These are phyloP conservation scores for Amyelois transitella DNA, from an alignment of 1,140 invertebrate genomes.

Conservation along the genomic window DNA sequence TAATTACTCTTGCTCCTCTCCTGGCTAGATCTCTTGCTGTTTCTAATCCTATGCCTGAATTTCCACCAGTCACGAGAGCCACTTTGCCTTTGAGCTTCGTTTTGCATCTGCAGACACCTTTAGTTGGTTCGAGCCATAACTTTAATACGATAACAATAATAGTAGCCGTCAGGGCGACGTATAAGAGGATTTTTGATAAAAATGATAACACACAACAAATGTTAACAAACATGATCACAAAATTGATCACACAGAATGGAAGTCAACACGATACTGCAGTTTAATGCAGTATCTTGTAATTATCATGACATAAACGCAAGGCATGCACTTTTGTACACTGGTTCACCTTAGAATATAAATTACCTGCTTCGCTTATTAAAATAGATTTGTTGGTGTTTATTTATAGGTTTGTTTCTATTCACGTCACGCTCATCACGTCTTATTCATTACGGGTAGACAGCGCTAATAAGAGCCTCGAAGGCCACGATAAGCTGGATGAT, in stretches of 20 bases:
- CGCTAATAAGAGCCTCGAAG: too few relatives aligned
- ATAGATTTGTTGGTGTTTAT: too few relatives aligned
- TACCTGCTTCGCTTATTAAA: too few relatives aligned
- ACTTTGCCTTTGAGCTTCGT: constrained; percentile 77
- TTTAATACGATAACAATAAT: neutral
- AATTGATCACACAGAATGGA: neutral
- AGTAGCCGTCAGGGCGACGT: neutral
- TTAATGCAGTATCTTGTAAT: too few relatives aligned
- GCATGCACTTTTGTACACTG: too few relatives aligned
- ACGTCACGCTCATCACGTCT: too few relatives aligned
- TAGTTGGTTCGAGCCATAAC: constrained; percentile 20
- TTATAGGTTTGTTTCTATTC: too few relatives aligned
- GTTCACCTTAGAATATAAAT: too few relatives aligned
- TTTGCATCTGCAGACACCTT: constrained; percentile 30
- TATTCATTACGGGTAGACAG: too few relatives aligned
- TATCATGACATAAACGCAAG: too few relatives aligned
- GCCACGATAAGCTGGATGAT: too few relatives aligned
- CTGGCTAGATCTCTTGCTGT: constrained; percentile 79
- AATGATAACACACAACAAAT: neutral
- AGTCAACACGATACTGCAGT: neutral
- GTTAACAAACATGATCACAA: neutral
- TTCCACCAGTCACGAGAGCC: constrained; percentile 86
- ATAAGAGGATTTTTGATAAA: neutral
- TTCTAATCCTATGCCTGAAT: constrained; percentile 88
- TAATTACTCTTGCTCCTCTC: constrained; percentile 78